phyloP scores from a whole-genome alignment of 2,888 invertebrate species.

The Lasioglossum calceatum region DNA sequence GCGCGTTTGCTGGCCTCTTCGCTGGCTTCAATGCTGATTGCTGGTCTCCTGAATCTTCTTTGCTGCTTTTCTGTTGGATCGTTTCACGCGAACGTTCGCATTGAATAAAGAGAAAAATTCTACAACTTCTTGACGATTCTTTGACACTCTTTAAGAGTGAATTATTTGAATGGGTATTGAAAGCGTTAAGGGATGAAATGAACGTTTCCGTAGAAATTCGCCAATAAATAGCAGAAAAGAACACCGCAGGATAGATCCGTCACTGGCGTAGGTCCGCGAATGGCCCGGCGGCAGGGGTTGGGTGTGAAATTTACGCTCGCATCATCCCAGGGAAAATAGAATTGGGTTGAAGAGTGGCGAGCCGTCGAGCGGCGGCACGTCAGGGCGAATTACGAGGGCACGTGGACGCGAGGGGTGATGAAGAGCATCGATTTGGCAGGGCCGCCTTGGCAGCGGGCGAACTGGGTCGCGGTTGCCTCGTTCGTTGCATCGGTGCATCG shows the following conservation, averaged over 20 bases:
- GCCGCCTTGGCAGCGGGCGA: conserved; percentile 45
- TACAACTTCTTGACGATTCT: too few relatives aligned
- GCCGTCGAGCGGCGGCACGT: conserved; percentile 20
- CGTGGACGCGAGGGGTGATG: conserved; percentile 41
- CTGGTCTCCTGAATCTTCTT: background rate
- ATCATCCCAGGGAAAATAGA: conserved; percentile 3
- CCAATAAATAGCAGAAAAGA: too few relatives aligned
- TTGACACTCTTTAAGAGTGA: too few relatives aligned
- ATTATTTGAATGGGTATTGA: too few relatives aligned
- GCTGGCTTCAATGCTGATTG: background rate
- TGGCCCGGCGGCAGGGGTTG: background rate
- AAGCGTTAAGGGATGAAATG: background rate
- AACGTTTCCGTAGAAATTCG: too few relatives aligned
- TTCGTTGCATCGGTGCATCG: conserved; percentile 32
- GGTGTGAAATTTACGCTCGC: background rate
- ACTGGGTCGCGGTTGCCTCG: conserved; percentile 58
- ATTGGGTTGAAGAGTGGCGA: conserved; percentile 28
- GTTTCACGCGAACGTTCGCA: background rate
- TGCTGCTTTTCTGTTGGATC: background rate
- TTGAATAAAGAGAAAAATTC: too few relatives aligned
- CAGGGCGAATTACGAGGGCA: conserved; percentile 38
- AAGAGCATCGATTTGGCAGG: conserved; percentile 64
- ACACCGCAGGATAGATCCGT: background rate
- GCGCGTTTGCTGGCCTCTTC: background rate
- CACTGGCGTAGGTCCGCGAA: background rate